Conservation (phyloP, 35 echinoderm and acorn worm species). For the Eucidaris tribuloides region DNA sequence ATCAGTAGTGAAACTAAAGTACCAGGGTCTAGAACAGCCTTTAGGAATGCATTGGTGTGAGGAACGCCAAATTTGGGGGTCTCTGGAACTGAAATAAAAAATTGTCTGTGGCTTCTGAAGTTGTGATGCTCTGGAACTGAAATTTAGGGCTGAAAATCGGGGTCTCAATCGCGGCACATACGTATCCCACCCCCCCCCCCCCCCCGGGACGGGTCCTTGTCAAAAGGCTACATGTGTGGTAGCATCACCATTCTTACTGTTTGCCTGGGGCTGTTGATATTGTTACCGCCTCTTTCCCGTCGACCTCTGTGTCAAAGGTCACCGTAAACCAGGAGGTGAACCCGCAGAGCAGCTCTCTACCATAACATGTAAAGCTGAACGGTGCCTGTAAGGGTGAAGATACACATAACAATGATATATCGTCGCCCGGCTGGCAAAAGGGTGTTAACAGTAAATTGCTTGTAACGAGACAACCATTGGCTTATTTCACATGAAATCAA, state of each 20-base stretch:
- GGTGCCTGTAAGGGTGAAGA: too few relatives aligned
- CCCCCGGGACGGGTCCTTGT: neutral
- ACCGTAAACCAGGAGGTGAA: constrained; percentile 86
- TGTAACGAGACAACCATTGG: too few relatives aligned
- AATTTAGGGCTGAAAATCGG: neutral
- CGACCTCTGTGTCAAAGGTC: constrained; percentile 56
- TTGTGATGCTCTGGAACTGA: neutral
- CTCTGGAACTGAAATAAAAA: too few relatives aligned
- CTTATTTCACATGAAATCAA: too few relatives aligned
- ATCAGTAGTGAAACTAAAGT: too few relatives aligned
- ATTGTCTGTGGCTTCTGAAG: neutral
- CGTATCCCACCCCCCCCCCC: neutral
- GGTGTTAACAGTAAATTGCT: too few relatives aligned
- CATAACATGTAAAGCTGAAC: constrained; percentile 71
- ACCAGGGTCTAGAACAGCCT: too few relatives aligned
- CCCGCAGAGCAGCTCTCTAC: constrained; percentile 45
- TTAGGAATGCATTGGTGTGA: too few relatives aligned
- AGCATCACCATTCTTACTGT: constrained; percentile 66
- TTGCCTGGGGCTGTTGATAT: constrained; percentile 70
- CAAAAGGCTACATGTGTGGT: neutral
- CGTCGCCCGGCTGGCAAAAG: too few relatives aligned
- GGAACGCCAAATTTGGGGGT: too few relatives aligned
- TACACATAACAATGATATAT: too few relatives aligned
- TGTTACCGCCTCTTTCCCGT: constrained; percentile 49
- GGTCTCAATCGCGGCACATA: neutral